phyloP scores from a whole-genome alignment of 92 coral and sea anemone species.

The Isaurus tuberculatus region DNA sequence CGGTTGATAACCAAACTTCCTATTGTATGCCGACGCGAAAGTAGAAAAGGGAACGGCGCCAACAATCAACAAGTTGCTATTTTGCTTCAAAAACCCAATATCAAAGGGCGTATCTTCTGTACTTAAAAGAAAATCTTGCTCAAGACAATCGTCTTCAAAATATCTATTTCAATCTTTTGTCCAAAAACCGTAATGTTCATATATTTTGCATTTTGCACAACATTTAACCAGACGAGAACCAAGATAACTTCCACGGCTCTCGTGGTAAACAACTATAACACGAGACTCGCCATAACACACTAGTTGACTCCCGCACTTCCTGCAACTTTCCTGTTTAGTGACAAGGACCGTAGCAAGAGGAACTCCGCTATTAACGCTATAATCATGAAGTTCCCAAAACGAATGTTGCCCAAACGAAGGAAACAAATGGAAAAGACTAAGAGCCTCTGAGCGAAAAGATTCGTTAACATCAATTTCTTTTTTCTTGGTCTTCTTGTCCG shows the following conservation, averaged over 20 bases:
- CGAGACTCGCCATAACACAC: constrained; percentile 5
- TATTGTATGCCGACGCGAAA: constrained; percentile 32
- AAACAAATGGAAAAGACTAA: constrained; percentile 31
- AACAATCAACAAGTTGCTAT: constrained; percentile 28
- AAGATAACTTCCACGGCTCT: constrained; percentile 38
- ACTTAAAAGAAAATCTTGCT: constrained; percentile 23
- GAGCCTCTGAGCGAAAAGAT: constrained; percentile 27
- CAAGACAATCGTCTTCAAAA: constrained; percentile 10
- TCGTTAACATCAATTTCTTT: neutral
- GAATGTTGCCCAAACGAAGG: constrained; percentile 9
- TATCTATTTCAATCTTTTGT: constrained; percentile 22
- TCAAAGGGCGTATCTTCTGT: constrained; percentile 41
- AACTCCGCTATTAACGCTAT: constrained; percentile 9
- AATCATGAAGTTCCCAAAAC: constrained; percentile 29
- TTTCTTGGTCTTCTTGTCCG: constrained; percentile 18
- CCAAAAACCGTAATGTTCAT: constrained; percentile 44
- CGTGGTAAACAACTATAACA: constrained; percentile 35
- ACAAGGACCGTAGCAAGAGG: constrained; percentile 3
- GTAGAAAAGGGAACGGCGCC: constrained; percentile 43
- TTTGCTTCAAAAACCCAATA: constrained; percentile 20
- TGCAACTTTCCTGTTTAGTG: constrained; percentile 5
- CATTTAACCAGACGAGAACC: constrained; percentile 18
- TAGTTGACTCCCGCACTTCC: neutral
- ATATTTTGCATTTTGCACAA: constrained; percentile 26
- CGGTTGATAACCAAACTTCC: constrained; percentile 27